Base-by-base conservation (phyloP, 92 coral and sea anemone species). In the Plumapathes pennacea region DNA sequence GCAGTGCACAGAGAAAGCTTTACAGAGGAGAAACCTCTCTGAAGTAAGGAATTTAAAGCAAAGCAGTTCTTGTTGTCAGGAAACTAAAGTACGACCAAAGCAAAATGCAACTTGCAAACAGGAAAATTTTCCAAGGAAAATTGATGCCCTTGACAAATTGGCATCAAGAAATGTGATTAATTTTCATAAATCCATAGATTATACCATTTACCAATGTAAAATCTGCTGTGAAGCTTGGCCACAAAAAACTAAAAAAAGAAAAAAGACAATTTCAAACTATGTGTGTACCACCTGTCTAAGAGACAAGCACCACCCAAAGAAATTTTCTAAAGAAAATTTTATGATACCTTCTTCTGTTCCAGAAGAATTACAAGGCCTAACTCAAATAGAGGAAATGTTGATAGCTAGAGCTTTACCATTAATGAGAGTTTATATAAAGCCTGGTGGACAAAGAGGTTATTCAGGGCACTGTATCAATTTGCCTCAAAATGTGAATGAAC, bases 221-320 rank as follows among this genome's bases (percentile, higher is more conserved):
- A 62, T 66, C 19, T 76, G 76, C 39, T 50, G 17, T 29, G 63
- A 76, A 44, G 83, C 83, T 20, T 58, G 83, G 83, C 83, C 83
- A 37, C 34, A 54, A 32, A 67, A 68, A 50, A 29, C 23, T n/a
- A 76, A 57, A 61, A 70, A 49, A 5, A 60, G 60, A 51, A n/a
- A n/a, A 44, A 76, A 67, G 41, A 17, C 27, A 36, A 34, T 39
- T 34, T 39, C 61, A 22, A 65, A 65, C 25, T 77, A 67, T 50
- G 61, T 58, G 32, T 77, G 84, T 68, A 5, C 63, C 27, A 41
- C 32, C 39, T 72, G 80, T 39, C 11, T 25, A 61, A 38, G 25
- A 40, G 80, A 73, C 47, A 67, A 61, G 54, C 25, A 60, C 38
- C 14, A 3, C 33, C 84, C 84, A 7, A 69, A 54, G 43, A 77